Conservation (phyloP, 1,140 invertebrate species). For the Anoplolepis gracilipes region DNA sequence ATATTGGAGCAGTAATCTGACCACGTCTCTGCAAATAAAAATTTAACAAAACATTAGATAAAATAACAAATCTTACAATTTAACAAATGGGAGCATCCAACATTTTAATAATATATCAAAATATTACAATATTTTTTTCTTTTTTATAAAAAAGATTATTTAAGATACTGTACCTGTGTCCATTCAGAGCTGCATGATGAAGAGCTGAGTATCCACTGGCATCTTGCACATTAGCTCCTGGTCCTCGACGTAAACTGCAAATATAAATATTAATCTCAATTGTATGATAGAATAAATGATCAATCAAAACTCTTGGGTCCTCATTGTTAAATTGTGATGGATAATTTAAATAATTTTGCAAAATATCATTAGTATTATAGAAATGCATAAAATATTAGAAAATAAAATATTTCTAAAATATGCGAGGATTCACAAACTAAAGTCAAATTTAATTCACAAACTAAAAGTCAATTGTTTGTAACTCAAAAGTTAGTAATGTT, state of each 20-base stretch:
- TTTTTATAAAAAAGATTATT: not conserved
- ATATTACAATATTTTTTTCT: not conserved
- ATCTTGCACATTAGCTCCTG: slow-evolving; percentile 97
- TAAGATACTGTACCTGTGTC: slow-evolving; percentile 92
- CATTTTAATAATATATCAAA: not conserved
- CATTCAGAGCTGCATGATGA: slow-evolving; percentile 97
- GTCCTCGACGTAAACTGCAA: slow-evolving; percentile 94
- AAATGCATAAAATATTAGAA: not conserved
- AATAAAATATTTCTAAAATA: not conserved
- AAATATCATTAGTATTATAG: not conserved
- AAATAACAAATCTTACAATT: not conserved
- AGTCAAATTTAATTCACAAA: not conserved
- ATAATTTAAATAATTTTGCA: not conserved
- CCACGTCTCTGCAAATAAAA: slow-evolving; percentile 91
- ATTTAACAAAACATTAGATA: not conserved
- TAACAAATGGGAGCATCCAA: not conserved
- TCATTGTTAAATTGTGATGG: not conserved
- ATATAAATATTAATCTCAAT: slow-evolving; percentile 26
- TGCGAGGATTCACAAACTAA: not conserved
- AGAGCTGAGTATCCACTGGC: slow-evolving; percentile 97
- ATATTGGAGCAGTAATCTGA: slow-evolving; percentile 93
- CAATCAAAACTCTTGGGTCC: not conserved
- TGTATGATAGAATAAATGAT: not conserved
- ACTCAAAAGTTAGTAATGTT: not conserved
- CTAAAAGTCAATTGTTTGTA: not conserved